A percentile compares a stretch with the other conserved stretches of the same genome.
Conservation (phyloP, 2,888 invertebrate species). For the Crematogaster levior region DNA sequence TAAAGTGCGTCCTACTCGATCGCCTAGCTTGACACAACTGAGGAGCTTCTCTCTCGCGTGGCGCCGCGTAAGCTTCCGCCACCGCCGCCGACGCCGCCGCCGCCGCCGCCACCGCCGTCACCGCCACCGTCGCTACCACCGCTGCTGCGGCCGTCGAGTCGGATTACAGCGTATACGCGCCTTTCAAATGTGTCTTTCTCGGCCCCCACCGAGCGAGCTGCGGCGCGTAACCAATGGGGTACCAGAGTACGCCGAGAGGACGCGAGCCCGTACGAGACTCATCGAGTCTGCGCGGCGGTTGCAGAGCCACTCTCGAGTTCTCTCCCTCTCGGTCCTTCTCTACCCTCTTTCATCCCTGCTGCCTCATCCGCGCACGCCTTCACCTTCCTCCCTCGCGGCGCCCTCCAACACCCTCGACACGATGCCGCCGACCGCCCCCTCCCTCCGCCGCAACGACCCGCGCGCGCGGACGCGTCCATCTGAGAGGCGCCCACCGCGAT, state of each 20-base stretch:
- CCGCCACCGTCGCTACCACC: constrained; percentile 45
- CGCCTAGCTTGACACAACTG: constrained; percentile 86
- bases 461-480: constrained; percentile 50
- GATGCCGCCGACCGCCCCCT: not conserved
- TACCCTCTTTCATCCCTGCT: constrained; percentile 8
- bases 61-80: constrained; percentile 71
- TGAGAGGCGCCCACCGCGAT: constrained; percentile 49
- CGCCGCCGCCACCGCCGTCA: constrained; percentile 64
- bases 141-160: constrained; percentile 70
- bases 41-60: constrained; percentile 77
- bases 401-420: constrained; percentile 32
- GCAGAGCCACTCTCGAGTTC: constrained; percentile 10
- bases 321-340: constrained; percentile 48
- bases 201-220: constrained; percentile 67
- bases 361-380: constrained; percentile 56
- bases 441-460: not conserved
- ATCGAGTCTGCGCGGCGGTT: constrained; percentile 63
- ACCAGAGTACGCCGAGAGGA: constrained; percentile 61
- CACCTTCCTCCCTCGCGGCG: constrained; percentile 43
- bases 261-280: constrained; percentile 61
- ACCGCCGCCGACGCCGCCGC: constrained; percentile 64
- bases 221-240: constrained; percentile 76
- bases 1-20: constrained; percentile 85
- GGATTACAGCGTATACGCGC: constrained; percentile 74
- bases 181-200: constrained; percentile 79